These are phyloP conservation scores for Sesia apiformis DNA, from an alignment of 2,888 invertebrate genomes.

Conservation along the genomic window DNA sequence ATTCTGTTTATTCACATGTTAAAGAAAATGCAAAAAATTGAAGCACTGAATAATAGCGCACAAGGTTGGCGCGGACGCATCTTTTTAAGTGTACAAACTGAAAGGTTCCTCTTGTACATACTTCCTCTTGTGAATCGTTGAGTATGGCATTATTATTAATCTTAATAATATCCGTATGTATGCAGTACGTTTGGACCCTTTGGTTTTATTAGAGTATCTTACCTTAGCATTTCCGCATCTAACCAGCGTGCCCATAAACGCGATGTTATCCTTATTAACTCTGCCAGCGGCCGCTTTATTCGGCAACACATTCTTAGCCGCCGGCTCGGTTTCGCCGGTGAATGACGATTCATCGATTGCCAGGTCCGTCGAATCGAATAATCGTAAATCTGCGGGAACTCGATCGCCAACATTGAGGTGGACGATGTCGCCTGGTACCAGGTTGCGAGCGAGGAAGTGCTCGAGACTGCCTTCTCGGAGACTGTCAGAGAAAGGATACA, in stretches of 20 bases:
- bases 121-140: too few relatives aligned
- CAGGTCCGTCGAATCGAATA: constrained; percentile 94
- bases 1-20: too few relatives aligned
- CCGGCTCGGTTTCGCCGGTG: constrained; percentile 98
- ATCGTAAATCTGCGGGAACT: constrained; percentile 95
- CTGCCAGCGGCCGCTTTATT: constrained; percentile 78
- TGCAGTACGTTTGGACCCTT: too few relatives aligned
- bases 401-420: constrained; percentile 94
- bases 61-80: too few relatives aligned
- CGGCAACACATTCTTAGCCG: constrained; percentile 82
- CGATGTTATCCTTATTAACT: constrained; percentile 88
- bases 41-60: too few relatives aligned
- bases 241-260: constrained; percentile 98
- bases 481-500: constrained; percentile 62
- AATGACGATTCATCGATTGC: constrained; percentile 98
- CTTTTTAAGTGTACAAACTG: too few relatives aligned
- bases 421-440: constrained; percentile 98
- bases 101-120: too few relatives aligned
- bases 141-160: too few relatives aligned
- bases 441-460: constrained; percentile 92
- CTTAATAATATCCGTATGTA: too few relatives aligned
- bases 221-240: constrained; percentile 97
- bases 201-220: constrained; percentile 9
- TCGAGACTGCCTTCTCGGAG: constrained; percentile 90
- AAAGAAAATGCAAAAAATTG: too few relatives aligned